A percentile compares a stretch with the other conserved stretches of the same genome.
These are phyloP conservation scores for Sisor rabdophorus DNA, from an alignment of 2,113 vertebrate genomes.

Conservation along the genomic window DNA sequence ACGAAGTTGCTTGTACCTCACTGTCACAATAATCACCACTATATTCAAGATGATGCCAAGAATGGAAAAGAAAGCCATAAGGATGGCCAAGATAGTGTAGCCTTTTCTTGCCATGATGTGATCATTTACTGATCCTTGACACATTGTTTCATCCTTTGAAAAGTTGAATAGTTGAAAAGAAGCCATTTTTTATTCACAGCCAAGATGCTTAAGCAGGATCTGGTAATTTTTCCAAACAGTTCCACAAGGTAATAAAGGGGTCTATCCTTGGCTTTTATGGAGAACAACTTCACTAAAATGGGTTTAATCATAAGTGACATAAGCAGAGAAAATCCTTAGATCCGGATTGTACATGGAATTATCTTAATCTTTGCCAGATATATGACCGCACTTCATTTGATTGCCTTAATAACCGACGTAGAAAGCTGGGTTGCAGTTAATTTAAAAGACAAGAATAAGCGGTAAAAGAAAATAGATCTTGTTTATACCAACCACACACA, in stretches of 20 bases:
- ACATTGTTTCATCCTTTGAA: neutral
- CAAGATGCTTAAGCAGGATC: neutral
- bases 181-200: slow-evolving; percentile 8
- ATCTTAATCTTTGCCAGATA: slow-evolving; percentile 61
- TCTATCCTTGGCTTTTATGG: slow-evolving; percentile 46
- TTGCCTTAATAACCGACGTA: slow-evolving; percentile 36
- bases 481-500: too few relatives aligned
- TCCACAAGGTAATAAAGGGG: neutral
- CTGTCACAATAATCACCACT: slow-evolving; percentile 65
- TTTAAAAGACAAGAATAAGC: neutral
- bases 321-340: slow-evolving; percentile 61
- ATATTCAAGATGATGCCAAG: slow-evolving; percentile 64
- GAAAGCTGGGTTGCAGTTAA: neutral
- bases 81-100: slow-evolving; percentile 60
- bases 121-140: slow-evolving; percentile 7
- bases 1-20: slow-evolving; percentile 60
- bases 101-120: slow-evolving; percentile 59
- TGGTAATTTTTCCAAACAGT: neutral
- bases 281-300: slow-evolving; percentile 27
- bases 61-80: slow-evolving; percentile 63
- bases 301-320: slow-evolving; percentile 46
- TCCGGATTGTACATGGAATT: slow-evolving; percentile 61
- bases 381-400: slow-evolving; percentile 60
- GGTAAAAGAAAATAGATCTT: too few relatives aligned
- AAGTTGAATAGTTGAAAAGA: neutral